A percentile compares a stretch with the other conserved stretches of the same genome.
Conservation (phyloP, 30 jellyfish, hydroid and myxozoan genomes). For the Chrysaora quinquecirrha region DNA sequence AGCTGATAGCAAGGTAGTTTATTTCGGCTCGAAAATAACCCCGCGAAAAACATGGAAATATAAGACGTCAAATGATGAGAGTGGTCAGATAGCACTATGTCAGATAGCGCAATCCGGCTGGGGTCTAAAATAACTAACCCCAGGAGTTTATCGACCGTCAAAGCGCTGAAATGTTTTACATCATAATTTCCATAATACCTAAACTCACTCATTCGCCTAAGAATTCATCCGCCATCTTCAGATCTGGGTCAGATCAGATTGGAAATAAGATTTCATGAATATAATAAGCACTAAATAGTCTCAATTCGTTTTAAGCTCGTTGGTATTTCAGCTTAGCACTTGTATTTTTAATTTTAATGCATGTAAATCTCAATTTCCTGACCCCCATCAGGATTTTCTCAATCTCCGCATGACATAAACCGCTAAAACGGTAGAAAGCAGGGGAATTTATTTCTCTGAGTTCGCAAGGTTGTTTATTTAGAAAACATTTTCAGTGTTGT, state of each 20-base stretch:
- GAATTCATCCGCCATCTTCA: not conserved
- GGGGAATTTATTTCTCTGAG: too few relatives aligned
- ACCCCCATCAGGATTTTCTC: not conserved
- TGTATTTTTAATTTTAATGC: not conserved
- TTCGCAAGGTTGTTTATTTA: too few relatives aligned
- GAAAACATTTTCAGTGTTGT: too few relatives aligned
- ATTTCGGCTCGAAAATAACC: too few relatives aligned
- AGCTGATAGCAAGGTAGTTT: too few relatives aligned
- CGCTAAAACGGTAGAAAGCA: not conserved
- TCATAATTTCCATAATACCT: not conserved
- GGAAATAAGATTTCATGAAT: not conserved
- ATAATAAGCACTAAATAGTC: not conserved
- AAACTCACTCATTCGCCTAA: not conserved
- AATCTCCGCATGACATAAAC: not conserved
- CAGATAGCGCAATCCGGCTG: too few relatives aligned
- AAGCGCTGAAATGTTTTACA: not conserved
- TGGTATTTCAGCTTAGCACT: not conserved
- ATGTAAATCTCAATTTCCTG: not conserved
- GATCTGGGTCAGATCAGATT: too few relatives aligned
- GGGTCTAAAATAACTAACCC: constrained; percentile 18
- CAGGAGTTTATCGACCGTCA: not conserved
- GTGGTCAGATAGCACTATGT: too few relatives aligned
- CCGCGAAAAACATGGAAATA: too few relatives aligned
- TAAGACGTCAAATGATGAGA: too few relatives aligned
- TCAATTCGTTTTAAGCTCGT: not conserved